Evolutionary conservation across 2,113 vertebrate genomes (phyloP).

Genomic region (Ammospiza caudacuta): DNA sequence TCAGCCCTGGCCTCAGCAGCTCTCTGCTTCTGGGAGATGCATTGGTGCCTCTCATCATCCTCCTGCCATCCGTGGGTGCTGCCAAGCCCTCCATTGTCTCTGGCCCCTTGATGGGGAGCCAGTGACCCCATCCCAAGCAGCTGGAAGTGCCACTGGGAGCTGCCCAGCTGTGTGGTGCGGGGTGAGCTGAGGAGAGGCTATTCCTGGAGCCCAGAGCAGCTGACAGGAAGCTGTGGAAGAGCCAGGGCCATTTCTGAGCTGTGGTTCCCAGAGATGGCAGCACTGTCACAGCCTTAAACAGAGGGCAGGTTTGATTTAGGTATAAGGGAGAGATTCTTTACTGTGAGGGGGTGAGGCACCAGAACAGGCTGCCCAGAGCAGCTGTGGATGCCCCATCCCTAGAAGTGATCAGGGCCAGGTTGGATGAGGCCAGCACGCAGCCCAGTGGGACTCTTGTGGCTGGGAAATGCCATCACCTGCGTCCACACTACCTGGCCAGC

Average conservation of each 20-base stretch:
- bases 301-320: neutral
- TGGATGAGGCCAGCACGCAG: rapidly evolving
- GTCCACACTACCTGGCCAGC: neutral
- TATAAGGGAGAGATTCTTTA: neutral
- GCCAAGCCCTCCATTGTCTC: neutral
- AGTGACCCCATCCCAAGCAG: neutral
- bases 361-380: neutral
- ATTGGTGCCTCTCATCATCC: neutral
- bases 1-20: neutral
- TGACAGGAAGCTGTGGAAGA: slow-evolving; percentile 41
- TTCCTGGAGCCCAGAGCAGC: slow-evolving; percentile 12
- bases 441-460: rapidly evolving
- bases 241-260: neutral
- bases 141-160: neutral
- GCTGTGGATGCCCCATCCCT: neutral
- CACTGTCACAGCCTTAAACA: neutral
- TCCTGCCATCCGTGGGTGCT: neutral
- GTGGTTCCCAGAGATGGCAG: rapidly evolving
- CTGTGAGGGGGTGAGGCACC: neutral
- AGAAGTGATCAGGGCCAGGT: neutral
- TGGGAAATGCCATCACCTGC: neutral
- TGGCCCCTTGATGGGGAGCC: rapidly evolving
- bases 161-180: neutral
- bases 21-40: neutral
- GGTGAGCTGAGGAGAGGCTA: neutral